These are phyloP conservation scores for Xerus inauris DNA, from an alignment of 2,113 vertebrate genomes.

Conservation along the genomic window DNA sequence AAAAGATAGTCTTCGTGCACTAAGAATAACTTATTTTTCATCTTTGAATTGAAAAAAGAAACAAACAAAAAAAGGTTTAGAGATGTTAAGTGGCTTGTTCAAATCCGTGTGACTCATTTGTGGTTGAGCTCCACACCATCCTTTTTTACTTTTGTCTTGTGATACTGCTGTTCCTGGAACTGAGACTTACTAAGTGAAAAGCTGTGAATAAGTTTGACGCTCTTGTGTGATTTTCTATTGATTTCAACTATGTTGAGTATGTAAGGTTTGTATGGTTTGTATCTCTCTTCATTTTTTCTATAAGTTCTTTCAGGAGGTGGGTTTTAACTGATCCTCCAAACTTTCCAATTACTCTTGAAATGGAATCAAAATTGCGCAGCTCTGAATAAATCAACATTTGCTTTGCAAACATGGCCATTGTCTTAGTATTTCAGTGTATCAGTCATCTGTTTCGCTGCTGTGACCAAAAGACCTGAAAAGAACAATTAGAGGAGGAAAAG, in stretches of 20 bases:
- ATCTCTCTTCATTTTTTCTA: background rate
- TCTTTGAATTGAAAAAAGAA: background rate
- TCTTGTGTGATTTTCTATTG: background rate
- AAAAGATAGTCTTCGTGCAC: background rate
- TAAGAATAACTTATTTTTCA: background rate
- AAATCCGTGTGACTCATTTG: fast-evolving
- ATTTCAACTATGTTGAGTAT: background rate
- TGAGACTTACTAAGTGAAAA: background rate
- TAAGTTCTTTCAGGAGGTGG: background rate
- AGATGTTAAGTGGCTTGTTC: background rate
- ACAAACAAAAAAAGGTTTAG: background rate
- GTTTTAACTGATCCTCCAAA: background rate
- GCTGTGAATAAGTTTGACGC: background rate
- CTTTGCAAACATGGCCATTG: background rate
- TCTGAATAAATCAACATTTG: no score
- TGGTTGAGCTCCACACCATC: background rate
- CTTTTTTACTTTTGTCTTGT: fast-evolving
- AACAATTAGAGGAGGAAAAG: no score
- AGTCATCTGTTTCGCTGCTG: no score
- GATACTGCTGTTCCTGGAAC: background rate
- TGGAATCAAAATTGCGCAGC: background rate
- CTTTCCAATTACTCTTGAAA: background rate
- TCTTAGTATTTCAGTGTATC: no score
- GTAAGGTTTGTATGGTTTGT: background rate
- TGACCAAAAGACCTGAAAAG: no score